These are phyloP conservation scores for Hippocampus kuda DNA, from an alignment of 2,797 vertebrate genomes.

Conservation along the genomic window DNA sequence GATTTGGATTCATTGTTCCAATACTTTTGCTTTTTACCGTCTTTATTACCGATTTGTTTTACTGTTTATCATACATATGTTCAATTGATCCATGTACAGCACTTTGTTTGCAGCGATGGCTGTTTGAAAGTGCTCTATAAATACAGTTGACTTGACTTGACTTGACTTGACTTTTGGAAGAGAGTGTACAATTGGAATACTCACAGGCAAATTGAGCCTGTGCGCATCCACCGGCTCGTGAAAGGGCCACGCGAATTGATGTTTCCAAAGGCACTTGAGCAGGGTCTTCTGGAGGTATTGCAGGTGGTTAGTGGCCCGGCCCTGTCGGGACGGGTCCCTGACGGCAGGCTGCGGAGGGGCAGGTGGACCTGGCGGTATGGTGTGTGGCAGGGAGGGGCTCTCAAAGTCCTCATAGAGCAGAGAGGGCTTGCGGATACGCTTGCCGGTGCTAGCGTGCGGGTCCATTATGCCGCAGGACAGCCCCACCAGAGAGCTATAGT, in stretches of 20 bases:
- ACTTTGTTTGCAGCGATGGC: too few relatives aligned
- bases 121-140: too few relatives aligned
- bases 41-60: too few relatives aligned
- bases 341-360: slow-evolving; percentile 66
- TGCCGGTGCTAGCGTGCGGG: slow-evolving; percentile 68
- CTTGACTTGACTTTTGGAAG: too few relatives aligned
- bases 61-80: too few relatives aligned
- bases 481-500: slow-evolving; percentile 61
- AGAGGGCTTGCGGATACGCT: slow-evolving; percentile 90
- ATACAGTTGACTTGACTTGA: too few relatives aligned
- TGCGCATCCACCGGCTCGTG: slow-evolving; percentile 83
- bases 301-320: slow-evolving; percentile 84
- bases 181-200: slow-evolving; percentile 16
- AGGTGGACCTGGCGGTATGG: slow-evolving; percentile 57
- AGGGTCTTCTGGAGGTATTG: slow-evolving; percentile 87
- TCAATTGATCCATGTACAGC: too few relatives aligned
- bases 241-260: slow-evolving; percentile 93
- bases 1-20: background rate
- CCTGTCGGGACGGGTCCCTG: slow-evolving; percentile 73
- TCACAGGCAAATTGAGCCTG: slow-evolving; percentile 81
- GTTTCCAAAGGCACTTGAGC: slow-evolving; percentile 85
- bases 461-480: slow-evolving; percentile 66
- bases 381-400: slow-evolving; percentile 74
- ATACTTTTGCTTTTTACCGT: too few relatives aligned
- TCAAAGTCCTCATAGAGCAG: slow-evolving; percentile 91